phyloP scores from a whole-genome alignment of 2,797 vertebrate species.

The Lepilemur ruficaudatus region DNA sequence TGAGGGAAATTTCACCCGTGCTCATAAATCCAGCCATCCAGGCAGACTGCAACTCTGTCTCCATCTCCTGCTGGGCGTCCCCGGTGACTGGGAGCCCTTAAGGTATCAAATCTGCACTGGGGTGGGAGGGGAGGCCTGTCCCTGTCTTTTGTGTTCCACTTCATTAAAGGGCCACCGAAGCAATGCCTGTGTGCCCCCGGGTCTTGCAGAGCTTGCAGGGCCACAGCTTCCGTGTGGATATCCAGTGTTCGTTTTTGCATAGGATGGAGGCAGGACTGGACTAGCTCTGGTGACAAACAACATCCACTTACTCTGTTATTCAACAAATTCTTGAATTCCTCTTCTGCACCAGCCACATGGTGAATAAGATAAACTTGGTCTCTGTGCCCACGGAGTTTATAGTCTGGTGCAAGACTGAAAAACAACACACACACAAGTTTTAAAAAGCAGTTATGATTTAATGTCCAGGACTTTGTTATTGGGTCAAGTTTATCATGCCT shows the following conservation, averaged over 20 bases:
- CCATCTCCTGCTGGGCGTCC: neutral
- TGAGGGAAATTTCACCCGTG: neutral
- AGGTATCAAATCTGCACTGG: neutral
- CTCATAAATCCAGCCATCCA: neutral
- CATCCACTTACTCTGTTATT: neutral
- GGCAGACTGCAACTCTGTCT: neutral
- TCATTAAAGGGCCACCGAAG: neutral
- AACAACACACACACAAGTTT: neutral
- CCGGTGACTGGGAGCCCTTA: neutral
- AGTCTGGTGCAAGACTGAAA: neutral
- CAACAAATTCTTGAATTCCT: neutral
- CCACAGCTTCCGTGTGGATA: neutral
- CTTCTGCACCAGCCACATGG: neutral
- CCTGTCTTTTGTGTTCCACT: too few species aligned
- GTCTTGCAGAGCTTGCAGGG: neutral
- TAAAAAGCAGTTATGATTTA: neutral
- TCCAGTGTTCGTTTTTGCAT: neutral
- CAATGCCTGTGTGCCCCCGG: neutral
- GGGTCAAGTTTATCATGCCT: constrained; percentile 30
- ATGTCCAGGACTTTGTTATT: neutral
- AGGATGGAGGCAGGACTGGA: neutral
- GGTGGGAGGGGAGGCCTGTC: neutral
- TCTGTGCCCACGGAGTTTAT: neutral
- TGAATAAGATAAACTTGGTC: neutral
- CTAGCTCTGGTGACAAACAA: neutral